Base-by-base conservation (phyloP, 2,888 invertebrate species). In the Danaus chrysippus region DNA sequence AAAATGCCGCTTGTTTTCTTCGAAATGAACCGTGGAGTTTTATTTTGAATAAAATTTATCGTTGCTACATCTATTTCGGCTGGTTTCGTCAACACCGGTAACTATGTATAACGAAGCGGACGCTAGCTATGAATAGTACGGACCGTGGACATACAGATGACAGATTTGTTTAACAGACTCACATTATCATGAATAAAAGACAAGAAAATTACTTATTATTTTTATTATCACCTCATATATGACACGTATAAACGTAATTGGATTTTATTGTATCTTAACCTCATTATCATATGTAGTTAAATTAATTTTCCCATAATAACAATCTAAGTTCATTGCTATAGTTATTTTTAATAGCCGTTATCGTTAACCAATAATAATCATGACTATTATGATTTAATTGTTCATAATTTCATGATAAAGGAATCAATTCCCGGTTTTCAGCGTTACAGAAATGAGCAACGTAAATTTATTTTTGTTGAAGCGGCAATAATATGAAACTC, bases 121-220 rank as follows among this genome's bases (percentile, higher is more conserved):
- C 68, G 69, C 70, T 70, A 68, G 63, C 86, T 87, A 84, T 86
- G 87, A 86, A 87, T 87, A 88, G 84, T 75, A 73, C 75, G 76
- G 76, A 73, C 75, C 78, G 77, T 83, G 79, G 75, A 77, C 70
- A 65, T 63, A 65, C 70, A 34, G 82, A 70, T 85, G 90, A 91
- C 85, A 88, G 88, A 88, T 88, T 89, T 89, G 89, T 88, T 86
- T 81, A 78, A 81, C 80, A 82, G 83, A 83, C 77, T 79, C 81
- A 79, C 79, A 81, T 82, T 76, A 62, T 73, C 70, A 67, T 62
- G 59, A 64, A 56, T 54, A 12, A 61, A 60, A 42, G 23, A 54
- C 56, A 59, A 41, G 58, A 65, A 63, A 66, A 64, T 64, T 66
- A 49, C 17, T 17, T 10, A 17, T 17, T 49, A 11, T 49, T 17